phyloP scores from a whole-genome alignment of 2,888 invertebrate genomes.

The Hydriomena furcata region DNA sequence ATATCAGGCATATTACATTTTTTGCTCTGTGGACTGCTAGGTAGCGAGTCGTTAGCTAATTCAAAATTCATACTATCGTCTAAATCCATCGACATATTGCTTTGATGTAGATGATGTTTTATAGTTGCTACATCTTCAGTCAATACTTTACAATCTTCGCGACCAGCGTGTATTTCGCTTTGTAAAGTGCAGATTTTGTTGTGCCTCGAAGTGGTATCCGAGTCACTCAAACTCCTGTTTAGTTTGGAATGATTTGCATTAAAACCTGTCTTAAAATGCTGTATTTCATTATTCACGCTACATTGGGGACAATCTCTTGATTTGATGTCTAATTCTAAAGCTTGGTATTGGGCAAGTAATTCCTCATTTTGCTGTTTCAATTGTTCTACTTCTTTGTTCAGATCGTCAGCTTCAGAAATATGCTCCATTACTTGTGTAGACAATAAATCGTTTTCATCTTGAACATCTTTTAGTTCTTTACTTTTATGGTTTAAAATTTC shows the following conservation, averaged over 20 bases:
- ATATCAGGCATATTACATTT: slow-evolving; percentile 50
- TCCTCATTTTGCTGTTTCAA: slow-evolving; percentile 49
- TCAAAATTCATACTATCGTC: slow-evolving; percentile 63
- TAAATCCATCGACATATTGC: slow-evolving; percentile 64
- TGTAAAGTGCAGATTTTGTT: slow-evolving; percentile 72
- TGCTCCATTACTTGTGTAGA: slow-evolving; percentile 84
- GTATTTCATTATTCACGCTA: slow-evolving; percentile 47
- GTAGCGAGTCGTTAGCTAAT: slow-evolving; percentile 43
- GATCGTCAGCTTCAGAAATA: slow-evolving; percentile 78
- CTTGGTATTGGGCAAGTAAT: slow-evolving; percentile 44
- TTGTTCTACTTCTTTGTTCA: slow-evolving; percentile 63
- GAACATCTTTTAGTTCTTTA: slow-evolving; percentile 59
- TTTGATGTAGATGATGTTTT: slow-evolving; percentile 69
- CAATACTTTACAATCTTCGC: slow-evolving; percentile 71
- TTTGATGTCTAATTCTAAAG: slow-evolving; percentile 33
- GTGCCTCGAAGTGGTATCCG: slow-evolving; percentile 62
- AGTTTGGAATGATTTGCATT: slow-evolving; percentile 46
- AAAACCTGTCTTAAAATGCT: slow-evolving; percentile 40
- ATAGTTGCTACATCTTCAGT: slow-evolving; percentile 71
- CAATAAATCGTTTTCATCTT: slow-evolving; percentile 79
- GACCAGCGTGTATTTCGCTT: slow-evolving; percentile 67
- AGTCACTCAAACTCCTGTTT: slow-evolving; percentile 67
- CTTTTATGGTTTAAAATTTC: slow-evolving; percentile 45
- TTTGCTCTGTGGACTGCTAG: slow-evolving; percentile 38
- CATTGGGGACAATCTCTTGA: slow-evolving; percentile 46